phyloP scores from a whole-genome alignment of 1,140 invertebrate species.

The Penaeus japonicus region DNA sequence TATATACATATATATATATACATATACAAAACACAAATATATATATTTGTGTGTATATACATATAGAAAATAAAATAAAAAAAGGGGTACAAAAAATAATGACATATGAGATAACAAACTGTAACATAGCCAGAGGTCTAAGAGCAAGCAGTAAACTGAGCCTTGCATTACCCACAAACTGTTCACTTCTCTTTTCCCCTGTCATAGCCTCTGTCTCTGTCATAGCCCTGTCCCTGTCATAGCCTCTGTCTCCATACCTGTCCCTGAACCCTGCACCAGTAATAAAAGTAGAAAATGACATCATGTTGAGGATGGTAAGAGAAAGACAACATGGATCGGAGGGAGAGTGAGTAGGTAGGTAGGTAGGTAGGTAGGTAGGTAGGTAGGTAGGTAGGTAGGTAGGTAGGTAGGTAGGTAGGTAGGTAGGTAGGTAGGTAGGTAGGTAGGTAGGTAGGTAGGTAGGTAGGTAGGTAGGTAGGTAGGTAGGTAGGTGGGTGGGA shows the following conservation, averaged over 20 bases:
- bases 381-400: too few relatives aligned
- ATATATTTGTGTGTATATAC: background rate
- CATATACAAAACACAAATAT: background rate
- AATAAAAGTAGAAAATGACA: too few relatives aligned
- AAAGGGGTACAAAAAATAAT: background rate
- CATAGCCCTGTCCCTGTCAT: slow-evolving; percentile 42
- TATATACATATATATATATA: background rate
- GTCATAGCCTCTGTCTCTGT: slow-evolving; percentile 41
- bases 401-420: too few relatives aligned
- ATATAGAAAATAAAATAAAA: too few relatives aligned
- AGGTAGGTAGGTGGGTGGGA: too few relatives aligned
- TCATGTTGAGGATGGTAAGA: too few relatives aligned
- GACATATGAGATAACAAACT: background rate
- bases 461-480: too few relatives aligned
- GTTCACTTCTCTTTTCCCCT: slow-evolving; percentile 39
- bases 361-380: too few relatives aligned
- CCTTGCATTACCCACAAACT: background rate
- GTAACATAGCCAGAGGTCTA: background rate
- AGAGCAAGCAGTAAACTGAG: background rate
- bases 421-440: too few relatives aligned
- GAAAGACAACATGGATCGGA: too few relatives aligned
- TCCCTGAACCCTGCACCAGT: slow-evolving; percentile 44
- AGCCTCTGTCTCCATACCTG: slow-evolving; percentile 43
- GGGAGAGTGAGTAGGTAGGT: too few relatives aligned
- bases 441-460: too few relatives aligned